phyloP scores from a whole-genome alignment of 2,888 invertebrate species.

The Agrotis clavis region DNA sequence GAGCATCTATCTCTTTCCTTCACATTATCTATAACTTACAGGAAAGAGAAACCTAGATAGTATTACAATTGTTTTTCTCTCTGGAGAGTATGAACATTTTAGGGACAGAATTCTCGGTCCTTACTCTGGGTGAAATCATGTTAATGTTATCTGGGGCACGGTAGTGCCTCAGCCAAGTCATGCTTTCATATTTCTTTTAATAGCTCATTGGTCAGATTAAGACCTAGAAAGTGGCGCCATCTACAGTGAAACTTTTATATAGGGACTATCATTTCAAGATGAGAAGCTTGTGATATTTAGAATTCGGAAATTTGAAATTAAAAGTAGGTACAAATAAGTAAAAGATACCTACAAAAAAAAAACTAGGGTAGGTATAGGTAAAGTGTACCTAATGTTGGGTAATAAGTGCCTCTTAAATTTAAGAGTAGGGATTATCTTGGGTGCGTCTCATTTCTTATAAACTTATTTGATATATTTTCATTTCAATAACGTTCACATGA shows the following conservation, averaged over 20 bases:
- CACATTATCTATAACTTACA: too few relatives aligned
- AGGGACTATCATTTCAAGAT: not conserved
- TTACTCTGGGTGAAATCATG: too few relatives aligned
- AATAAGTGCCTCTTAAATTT: conserved; percentile 18
- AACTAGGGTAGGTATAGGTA: not conserved
- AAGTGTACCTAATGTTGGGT: not conserved
- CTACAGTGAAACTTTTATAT: not conserved
- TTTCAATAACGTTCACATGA: too few relatives aligned
- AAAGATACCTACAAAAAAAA: not conserved
- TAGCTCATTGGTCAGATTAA: not conserved
- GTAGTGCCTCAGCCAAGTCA: too few relatives aligned
- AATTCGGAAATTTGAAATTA: not conserved
- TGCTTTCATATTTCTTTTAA: not conserved
- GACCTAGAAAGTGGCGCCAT: not conserved
- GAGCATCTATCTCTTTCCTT: too few relatives aligned
- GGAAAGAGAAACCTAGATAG: too few relatives aligned
- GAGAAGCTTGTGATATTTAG: conserved; percentile 1
- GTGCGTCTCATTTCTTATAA: too few relatives aligned
- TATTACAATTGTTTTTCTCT: too few relatives aligned
- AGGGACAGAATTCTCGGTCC: too few relatives aligned
- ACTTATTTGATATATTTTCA: too few relatives aligned
- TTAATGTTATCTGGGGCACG: too few relatives aligned
- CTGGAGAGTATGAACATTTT: too few relatives aligned
- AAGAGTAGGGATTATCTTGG: conserved; percentile 27
- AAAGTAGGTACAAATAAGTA: not conserved